phyloP scores from a whole-genome alignment of 2,113 vertebrate species.

The Chaetorhynchus papuensis region DNA sequence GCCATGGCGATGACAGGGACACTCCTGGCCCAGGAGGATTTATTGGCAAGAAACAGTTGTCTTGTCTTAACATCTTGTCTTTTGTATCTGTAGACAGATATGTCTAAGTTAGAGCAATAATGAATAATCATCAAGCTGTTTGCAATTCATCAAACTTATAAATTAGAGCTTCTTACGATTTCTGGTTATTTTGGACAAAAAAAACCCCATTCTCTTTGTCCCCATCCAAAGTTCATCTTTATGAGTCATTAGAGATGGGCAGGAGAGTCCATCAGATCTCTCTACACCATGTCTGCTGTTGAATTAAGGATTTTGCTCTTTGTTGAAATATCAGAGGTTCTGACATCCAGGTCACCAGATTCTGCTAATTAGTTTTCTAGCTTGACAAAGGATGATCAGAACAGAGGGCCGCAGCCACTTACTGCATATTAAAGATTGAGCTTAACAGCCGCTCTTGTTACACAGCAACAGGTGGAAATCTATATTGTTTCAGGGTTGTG shows the following conservation, averaged over 20 bases:
- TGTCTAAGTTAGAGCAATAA: neutral
- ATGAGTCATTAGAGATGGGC: neutral
- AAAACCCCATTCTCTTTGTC: accelerated
- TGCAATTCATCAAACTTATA: neutral
- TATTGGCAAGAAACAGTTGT: neutral
- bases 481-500: neutral
- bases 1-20: accelerated
- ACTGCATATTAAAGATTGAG: neutral
- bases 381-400: neutral
- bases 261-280: neutral
- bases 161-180: neutral
- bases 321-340: conserved; percentile 29
- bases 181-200: neutral
- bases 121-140: neutral
- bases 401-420: neutral
- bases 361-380: conserved; percentile 23
- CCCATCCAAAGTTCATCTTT: neutral
- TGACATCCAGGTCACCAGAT: conserved; percentile 22
- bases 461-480: conserved; percentile 37
- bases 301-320: conserved; percentile 26
- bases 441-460: neutral
- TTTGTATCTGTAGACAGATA: neutral
- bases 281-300: neutral
- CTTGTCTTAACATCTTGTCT: neutral
- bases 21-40: neutral